These are phyloP conservation scores for Adineta ricciae DNA, from an alignment of 2,888 invertebrate species.

Conservation along the genomic window DNA sequence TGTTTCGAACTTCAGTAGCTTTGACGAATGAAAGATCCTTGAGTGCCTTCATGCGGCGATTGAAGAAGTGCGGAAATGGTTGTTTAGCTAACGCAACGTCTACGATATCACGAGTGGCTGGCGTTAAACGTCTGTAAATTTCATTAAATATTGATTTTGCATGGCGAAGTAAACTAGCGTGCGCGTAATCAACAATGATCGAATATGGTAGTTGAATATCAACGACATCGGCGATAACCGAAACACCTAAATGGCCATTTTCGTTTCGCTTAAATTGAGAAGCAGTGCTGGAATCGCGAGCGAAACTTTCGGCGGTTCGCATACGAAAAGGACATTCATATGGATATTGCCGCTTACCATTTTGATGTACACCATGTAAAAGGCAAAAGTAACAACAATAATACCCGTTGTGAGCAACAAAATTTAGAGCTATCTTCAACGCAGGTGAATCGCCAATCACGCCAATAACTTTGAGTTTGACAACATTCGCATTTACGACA, in stretches of 20 bases:
- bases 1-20: neutral
- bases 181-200: neutral
- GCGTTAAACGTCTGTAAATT: neutral
- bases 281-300: neutral
- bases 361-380: neutral
- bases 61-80: neutral
- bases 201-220: neutral
- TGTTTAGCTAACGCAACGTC: neutral
- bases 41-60: neutral
- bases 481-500: too few species aligned
- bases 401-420: neutral
- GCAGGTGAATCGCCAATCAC: too few species aligned
- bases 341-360: neutral
- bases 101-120: neutral
- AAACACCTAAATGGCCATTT: neutral
- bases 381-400: neutral
- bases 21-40: neutral
- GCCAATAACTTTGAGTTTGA: too few species aligned
- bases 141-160: neutral
- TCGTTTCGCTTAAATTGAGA: neutral
- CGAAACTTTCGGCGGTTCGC: neutral
- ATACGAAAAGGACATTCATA: neutral
- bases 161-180: neutral
- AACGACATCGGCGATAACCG: neutral
- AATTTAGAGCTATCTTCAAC: neutral